A percentile compares a stretch with the other conserved stretches of the same genome.
Conservation (phyloP, 2,797 vertebrate genomes). For the Threskiornis aethiopicus region DNA sequence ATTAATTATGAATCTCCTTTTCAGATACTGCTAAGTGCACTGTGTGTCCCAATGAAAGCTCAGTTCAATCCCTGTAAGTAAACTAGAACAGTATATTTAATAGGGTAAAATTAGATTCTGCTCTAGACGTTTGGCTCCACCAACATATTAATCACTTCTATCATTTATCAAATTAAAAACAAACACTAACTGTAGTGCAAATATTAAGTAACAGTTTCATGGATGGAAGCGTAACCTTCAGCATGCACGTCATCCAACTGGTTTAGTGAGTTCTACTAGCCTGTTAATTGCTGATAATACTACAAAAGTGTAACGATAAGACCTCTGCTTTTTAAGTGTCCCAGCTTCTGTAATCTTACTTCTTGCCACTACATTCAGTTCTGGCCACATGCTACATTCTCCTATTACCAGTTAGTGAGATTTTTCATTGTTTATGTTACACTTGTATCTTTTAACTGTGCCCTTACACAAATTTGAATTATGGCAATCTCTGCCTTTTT, state of each 20-base stretch:
- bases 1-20: neutral
- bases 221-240: neutral
- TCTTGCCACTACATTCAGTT: neutral
- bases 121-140: neutral
- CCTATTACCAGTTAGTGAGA: neutral
- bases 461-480: neutral
- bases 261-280: conserved; percentile 37
- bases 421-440: neutral
- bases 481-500: neutral
- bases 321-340: neutral
- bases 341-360: neutral
- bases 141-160: neutral
- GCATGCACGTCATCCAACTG: conserved; percentile 19
- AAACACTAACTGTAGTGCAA: conserved; percentile 16
- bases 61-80: neutral
- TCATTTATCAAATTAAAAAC: neutral
- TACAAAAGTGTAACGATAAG: neutral
- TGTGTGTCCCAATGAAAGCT: neutral
- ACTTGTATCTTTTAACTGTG: neutral
- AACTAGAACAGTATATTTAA: neutral
- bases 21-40: neutral
- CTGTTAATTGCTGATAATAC: neutral
- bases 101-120: neutral
- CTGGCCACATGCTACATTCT: neutral
- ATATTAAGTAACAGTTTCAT: neutral